Percentiles rank a stretch among this genome's conserved stretches.
These are phyloP conservation scores for Pseudomyrmex cubaensis DNA, from an alignment of 1,140 invertebrate species.

Conservation along the genomic window DNA sequence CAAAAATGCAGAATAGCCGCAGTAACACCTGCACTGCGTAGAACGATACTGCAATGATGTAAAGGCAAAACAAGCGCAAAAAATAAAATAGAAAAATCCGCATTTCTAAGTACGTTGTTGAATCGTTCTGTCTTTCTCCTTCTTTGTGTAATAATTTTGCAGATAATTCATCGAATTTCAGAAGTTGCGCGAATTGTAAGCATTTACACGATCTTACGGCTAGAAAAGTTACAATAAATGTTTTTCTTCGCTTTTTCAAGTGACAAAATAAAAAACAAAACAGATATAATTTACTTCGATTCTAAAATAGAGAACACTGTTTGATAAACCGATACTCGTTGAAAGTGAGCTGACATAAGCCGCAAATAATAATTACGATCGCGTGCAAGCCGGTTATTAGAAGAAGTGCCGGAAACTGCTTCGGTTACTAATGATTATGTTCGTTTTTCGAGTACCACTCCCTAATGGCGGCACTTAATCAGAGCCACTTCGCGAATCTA, in stretches of 20 bases:
- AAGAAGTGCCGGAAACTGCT: constrained; percentile 72
- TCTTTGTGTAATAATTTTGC: too few species aligned
- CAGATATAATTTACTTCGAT: not conserved
- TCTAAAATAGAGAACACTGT: not conserved
- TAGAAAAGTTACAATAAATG: too few species aligned
- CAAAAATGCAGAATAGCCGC: constrained; percentile 18
- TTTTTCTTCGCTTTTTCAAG: too few species aligned
- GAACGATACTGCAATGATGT: constrained; percentile 62
- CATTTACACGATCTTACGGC: too few species aligned
- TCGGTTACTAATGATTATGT: constrained; percentile 78
- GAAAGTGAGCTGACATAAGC: constrained; percentile 55
- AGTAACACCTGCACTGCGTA: constrained; percentile 70
- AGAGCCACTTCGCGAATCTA: constrained; percentile 68
- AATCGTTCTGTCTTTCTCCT: too few species aligned
- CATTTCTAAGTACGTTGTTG: constrained; percentile 7
- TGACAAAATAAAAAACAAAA: too few species aligned
- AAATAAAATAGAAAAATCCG: not conserved
- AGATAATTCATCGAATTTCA: too few species aligned
- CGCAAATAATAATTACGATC: constrained; percentile 79
- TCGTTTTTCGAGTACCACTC: constrained; percentile 73
- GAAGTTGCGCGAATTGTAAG: too few species aligned
- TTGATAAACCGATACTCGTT: constrained; percentile 36
- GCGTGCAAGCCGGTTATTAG: constrained; percentile 77
- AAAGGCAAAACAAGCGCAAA: constrained; percentile 46
- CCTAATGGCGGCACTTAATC: constrained; percentile 75